A percentile compares a stretch with the other conserved stretches of the same genome.
phyloP scores from a whole-genome alignment of 2,113 vertebrate genomes.

The Leuciscus idus region DNA sequence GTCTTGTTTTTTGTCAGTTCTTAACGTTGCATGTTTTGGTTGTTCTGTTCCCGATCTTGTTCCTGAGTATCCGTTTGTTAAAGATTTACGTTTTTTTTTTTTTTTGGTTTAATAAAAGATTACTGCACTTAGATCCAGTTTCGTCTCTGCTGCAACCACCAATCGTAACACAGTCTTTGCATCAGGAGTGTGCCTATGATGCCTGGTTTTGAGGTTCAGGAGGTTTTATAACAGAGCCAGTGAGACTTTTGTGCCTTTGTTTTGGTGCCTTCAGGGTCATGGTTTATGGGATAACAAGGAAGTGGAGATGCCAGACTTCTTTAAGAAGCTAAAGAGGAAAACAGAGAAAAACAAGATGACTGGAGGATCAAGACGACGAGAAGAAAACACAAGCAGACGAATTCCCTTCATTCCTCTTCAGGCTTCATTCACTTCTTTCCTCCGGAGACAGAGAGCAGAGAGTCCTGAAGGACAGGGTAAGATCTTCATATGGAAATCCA shows the following conservation, averaged over 20 bases:
- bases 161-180: background rate
- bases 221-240: background rate
- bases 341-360: constrained; percentile 73
- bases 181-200: background rate
- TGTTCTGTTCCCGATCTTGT: too few species aligned
- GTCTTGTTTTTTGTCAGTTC: too few species aligned
- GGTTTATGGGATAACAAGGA: constrained; percentile 83
- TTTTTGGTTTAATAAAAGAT: too few species aligned
- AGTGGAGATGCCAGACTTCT: constrained; percentile 74
- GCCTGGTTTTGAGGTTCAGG: background rate
- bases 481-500: background rate
- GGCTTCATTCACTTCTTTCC: constrained; percentile 67
- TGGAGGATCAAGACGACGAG: background rate
- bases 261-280: constrained; percentile 68
- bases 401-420: constrained; percentile 71
- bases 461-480: constrained; percentile 58
- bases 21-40: too few species aligned
- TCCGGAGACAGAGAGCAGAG: constrained; percentile 58
- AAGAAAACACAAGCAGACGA: constrained; percentile 39
- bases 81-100: too few species aligned
- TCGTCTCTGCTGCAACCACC: too few species aligned
- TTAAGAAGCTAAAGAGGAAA: constrained; percentile 76
- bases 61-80: too few species aligned
- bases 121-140: too few species aligned
- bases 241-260: background rate